Percentiles rank a stretch among this genome's conserved stretches.
These are phyloP conservation scores for Mesocentrotus franciscanus DNA, from an alignment of 53 echinoderm and acorn worm genomes.

Conservation along the genomic window DNA sequence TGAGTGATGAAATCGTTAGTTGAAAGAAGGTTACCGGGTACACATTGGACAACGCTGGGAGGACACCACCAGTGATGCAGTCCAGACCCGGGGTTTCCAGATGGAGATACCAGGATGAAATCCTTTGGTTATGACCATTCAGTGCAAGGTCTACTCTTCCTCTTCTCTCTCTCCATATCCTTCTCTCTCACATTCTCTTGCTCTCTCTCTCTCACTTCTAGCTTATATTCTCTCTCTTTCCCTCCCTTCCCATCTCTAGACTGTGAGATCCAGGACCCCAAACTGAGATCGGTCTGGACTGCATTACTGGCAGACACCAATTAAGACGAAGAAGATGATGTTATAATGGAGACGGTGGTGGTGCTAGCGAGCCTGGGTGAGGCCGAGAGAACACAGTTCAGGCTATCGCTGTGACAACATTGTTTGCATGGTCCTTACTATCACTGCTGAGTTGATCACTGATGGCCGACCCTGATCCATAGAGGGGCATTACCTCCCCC, in stretches of 20 bases:
- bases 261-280: not conserved
- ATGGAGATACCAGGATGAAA: not conserved
- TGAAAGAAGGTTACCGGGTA: not conserved
- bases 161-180: not conserved
- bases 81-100: not conserved
- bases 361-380: not conserved
- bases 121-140: not conserved
- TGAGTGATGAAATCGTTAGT: constrained; percentile 7
- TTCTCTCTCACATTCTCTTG: not conserved
- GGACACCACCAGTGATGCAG: not conserved
- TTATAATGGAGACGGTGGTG: not conserved
- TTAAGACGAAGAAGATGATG: not conserved
- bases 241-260: not conserved
- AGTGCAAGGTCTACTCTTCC: not conserved
- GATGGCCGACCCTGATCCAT: constrained; percentile 55
- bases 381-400: not conserved
- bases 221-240: not conserved
- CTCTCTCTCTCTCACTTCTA: not conserved
- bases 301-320: not conserved
- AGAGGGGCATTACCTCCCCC: constrained; percentile 54
- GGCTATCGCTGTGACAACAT: constrained; percentile 42
- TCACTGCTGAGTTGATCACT: constrained; percentile 58
- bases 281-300: not conserved
- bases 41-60: not conserved
- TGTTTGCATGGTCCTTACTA: constrained; percentile 63